These are phyloP conservation scores for Trachelus stipa DNA, from an alignment of 2,888 invertebrate species.

Conservation along the genomic window DNA sequence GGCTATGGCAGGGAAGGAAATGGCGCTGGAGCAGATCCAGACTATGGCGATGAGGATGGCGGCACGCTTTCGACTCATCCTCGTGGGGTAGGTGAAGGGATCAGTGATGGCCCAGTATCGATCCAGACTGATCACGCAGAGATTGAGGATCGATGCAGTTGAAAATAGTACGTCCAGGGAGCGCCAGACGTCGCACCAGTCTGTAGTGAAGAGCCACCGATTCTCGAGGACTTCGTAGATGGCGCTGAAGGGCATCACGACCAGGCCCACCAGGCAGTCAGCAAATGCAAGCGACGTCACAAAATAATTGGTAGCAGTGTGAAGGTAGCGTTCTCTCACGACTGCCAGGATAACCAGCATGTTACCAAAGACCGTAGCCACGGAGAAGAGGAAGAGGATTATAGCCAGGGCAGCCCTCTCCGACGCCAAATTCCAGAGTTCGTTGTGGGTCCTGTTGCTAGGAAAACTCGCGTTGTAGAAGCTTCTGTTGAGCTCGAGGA, in stretches of 20 bases:
- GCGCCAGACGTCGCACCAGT: conserved; percentile 98
- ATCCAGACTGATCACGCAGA: conserved; percentile 96
- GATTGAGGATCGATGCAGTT: conserved; percentile 96
- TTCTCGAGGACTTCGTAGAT: conserved; percentile 89
- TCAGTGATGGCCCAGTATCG: conserved; percentile 99
- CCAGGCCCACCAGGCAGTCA: conserved; percentile 94
- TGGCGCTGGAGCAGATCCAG: conserved; percentile 96
- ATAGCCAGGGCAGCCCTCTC: conserved; percentile 83
- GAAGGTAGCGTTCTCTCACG: conserved; percentile 90
- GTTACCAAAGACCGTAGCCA: conserved; percentile 96
- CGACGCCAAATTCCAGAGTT: conserved; percentile 69
- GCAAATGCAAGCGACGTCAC: conserved; percentile 97
- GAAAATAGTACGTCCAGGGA: conserved; percentile 97
- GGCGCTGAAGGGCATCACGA: conserved; percentile 98
- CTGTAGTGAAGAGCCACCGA: conserved; percentile 93
- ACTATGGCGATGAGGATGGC: conserved; percentile 90
- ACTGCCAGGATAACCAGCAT: conserved; percentile 94
- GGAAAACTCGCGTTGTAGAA: conserved; percentile 38
- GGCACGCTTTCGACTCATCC: conserved; percentile 91
- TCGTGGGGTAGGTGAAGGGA: conserved; percentile 96
- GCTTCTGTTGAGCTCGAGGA: conserved; percentile 15
- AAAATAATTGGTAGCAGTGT: conserved; percentile 97
- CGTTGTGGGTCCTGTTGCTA: conserved; percentile 44
- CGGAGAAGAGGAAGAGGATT: conserved; percentile 86
- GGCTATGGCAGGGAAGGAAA: conserved; percentile 97